Base-by-base conservation (phyloP, 1,140 invertebrate genomes). In the Polypedilum vanderplanki region DNA sequence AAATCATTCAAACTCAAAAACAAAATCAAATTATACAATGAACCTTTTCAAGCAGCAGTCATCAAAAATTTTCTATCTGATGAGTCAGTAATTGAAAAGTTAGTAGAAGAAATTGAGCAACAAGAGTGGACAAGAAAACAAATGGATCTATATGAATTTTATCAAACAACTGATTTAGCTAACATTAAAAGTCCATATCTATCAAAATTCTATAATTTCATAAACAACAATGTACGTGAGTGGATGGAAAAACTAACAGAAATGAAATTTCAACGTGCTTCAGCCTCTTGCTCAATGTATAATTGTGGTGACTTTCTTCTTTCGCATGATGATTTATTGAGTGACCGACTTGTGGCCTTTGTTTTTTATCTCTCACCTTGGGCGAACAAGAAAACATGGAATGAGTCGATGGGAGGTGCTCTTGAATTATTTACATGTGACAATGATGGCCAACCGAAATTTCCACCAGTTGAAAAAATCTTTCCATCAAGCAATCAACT, bases 121-220 rank as follows among this genome's bases (percentile, higher is more conserved):
- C 78, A 90, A n/a, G 84, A 88, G 40, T 90, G 88, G 86, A 86
- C 85, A 33, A 82, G 85, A 40, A 86, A 88, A 75, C 87, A 86
- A 76, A 87, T 89, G 84, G 90, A 92, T 77, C 80, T 92, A 0
- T 91, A 90, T 79, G 88, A 90, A 80, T 90, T 91, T 79, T 87
- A 89, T 76, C 89, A 90, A 79, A 90, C 88, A 3, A 83, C 83
- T 10, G 90, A 91, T 78, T 80, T 92, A 20, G 85, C 84, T 7
- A 85, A 86, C 75, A 78, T 89, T 20, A 82, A 85, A 40, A 20
- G 22, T 22, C 74, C 64, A 17, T 18, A 57, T 15, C 76, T 83
- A 1, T 76, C 78, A 18, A 79, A 79, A 7, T 83, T 83, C 74
- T 76, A 83, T 40, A 79, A 81, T 73, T 74, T 81, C 74, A 74